Conservation (phyloP, 2,797 vertebrate species). For the Fistularia tabacaria region DNA sequence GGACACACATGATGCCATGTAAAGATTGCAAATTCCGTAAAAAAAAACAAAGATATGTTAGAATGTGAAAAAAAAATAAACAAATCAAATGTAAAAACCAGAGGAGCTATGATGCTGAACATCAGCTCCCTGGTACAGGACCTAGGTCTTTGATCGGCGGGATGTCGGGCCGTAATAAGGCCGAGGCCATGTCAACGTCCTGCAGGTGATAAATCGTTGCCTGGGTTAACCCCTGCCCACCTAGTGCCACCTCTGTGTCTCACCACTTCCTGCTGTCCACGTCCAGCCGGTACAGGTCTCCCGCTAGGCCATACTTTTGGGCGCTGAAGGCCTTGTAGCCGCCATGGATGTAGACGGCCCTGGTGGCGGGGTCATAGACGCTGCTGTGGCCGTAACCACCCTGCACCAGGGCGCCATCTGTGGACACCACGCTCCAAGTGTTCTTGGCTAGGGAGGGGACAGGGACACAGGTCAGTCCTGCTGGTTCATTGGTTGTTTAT, state of each 20-base stretch:
- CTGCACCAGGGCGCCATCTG: constrained; percentile 87
- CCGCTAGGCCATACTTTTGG: constrained; percentile 93
- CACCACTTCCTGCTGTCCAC: constrained; percentile 88
- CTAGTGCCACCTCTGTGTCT: constrained; percentile 18
- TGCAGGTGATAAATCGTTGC: too few species aligned
- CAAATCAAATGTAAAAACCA: too few species aligned
- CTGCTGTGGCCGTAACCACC: constrained; percentile 98
- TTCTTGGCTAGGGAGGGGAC: constrained; percentile 70
- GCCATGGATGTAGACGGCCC: constrained; percentile 88
- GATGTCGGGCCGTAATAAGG: too few species aligned
- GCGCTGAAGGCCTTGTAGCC: constrained; percentile 97
- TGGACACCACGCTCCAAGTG: constrained; percentile 81
- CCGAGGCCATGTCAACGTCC: too few species aligned
- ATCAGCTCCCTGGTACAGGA: too few species aligned
- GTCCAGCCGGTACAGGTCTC: constrained; percentile 90
- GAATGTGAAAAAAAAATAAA: too few species aligned
- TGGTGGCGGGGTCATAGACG: constrained; percentile 83
- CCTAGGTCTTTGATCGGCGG: too few species aligned
- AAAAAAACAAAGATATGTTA: too few species aligned
- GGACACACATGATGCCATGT: too few species aligned
- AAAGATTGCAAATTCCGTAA: too few species aligned
- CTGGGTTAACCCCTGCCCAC: background rate
- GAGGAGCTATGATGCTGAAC: too few species aligned
- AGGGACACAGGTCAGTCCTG: background rate
- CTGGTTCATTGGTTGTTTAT: too few species aligned